A percentile compares a stretch with the other conserved stretches of the same genome.
phyloP scores from a whole-genome alignment of 2,797 vertebrate species.

The Mormyrops boulengeri region DNA sequence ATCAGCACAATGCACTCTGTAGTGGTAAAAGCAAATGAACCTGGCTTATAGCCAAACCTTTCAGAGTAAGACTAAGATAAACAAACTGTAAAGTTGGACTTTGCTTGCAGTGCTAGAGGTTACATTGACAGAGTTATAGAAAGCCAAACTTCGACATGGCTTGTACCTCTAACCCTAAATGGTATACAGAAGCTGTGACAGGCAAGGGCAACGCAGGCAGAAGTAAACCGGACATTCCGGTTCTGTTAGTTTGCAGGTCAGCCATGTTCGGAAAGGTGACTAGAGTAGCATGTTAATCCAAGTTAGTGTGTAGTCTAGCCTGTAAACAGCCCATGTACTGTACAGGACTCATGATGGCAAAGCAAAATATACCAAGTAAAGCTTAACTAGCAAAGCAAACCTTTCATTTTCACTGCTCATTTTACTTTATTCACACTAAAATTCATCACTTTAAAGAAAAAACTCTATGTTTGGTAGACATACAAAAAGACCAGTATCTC shows the following conservation, averaged over 20 bases:
- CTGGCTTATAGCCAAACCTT: not conserved
- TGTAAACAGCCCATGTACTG: slow-evolving; percentile 3
- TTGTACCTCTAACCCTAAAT: not conserved
- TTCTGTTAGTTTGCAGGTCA: slow-evolving; percentile 2
- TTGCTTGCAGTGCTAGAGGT: not conserved
- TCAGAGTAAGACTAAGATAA: not conserved
- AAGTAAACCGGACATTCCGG: not conserved
- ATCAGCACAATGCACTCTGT: not conserved
- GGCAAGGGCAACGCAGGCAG: not conserved
- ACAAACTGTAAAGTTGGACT: not conserved
- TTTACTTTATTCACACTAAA: not conserved
- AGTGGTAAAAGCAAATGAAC: not conserved
- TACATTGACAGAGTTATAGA: not conserved
- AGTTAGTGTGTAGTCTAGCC: not conserved
- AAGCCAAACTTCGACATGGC: not conserved
- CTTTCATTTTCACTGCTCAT: not conserved
- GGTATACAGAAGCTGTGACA: not conserved
- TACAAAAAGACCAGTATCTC: not conserved
- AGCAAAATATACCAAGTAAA: slow-evolving; percentile 4
- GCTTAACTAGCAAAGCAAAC: slow-evolving; percentile 21
- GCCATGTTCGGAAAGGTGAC: not conserved
- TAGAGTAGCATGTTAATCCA: not conserved
- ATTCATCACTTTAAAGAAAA: not conserved
- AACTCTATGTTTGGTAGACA: not conserved
- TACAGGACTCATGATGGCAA: slow-evolving; percentile 13